phyloP scores from a whole-genome alignment of 2,888 invertebrate species.

The Melanophora roralis region DNA sequence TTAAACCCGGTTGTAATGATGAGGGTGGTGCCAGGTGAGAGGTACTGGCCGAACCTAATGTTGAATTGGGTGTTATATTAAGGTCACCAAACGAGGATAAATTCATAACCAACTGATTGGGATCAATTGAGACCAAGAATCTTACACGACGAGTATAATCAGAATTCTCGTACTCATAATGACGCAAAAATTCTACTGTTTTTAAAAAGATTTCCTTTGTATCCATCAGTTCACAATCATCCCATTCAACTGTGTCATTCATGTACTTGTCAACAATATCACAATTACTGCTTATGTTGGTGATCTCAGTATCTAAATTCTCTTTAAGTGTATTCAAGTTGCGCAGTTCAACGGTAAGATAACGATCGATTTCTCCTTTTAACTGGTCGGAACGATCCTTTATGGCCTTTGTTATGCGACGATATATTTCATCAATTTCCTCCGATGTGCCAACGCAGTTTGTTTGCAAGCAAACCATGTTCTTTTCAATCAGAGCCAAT shows the following conservation, averaged over 20 bases:
- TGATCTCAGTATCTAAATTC: constrained; percentile 95
- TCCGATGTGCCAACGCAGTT: constrained; percentile 94
- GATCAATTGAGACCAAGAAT: constrained; percentile 93
- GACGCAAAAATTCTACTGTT: constrained; percentile 95
- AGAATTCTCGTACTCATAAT: constrained; percentile 95
- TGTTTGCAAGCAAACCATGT: constrained; percentile 89
- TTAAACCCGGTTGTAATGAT: constrained; percentile 86
- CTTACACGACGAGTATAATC: constrained; percentile 91
- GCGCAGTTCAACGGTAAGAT: constrained; percentile 91
- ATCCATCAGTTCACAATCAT: constrained; percentile 94
- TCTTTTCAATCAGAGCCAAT: constrained; percentile 89
- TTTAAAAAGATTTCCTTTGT: constrained; percentile 97
- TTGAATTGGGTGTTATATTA: constrained; percentile 83
- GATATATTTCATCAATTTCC: constrained; percentile 95
- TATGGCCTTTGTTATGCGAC: constrained; percentile 90
- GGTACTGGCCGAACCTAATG: constrained; percentile 76
- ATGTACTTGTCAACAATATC: constrained; percentile 97
- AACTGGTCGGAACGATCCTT: constrained; percentile 93
- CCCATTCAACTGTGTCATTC: constrained; percentile 93
- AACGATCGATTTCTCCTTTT: constrained; percentile 93
- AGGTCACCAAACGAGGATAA: constrained; percentile 94
- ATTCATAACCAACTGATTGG: constrained; percentile 92
- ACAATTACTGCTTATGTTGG: constrained; percentile 97
- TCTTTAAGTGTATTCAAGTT: constrained; percentile 92
- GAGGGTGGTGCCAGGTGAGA: constrained; percentile 80